Evolutionary conservation across 1,140 invertebrate genomes (phyloP).

Genomic region (Anthonomus grandis): DNA sequence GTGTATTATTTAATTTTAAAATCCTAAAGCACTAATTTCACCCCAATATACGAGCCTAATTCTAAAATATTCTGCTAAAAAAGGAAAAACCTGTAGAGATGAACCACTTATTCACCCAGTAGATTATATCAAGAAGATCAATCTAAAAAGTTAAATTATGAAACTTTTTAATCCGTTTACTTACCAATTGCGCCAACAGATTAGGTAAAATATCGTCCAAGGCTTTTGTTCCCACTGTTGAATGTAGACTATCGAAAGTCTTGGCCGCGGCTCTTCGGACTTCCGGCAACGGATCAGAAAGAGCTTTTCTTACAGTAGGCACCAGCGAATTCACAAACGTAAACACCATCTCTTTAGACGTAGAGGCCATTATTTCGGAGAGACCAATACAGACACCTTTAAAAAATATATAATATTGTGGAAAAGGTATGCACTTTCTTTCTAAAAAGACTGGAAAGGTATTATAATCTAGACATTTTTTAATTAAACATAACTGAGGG

Average conservation of each 20-base stretch:
- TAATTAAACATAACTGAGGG: no score
- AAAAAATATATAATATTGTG: no score
- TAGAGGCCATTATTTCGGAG: constrained; percentile 97
- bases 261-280: constrained; percentile 92
- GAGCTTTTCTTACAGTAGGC: constrained; percentile 92
- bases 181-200: constrained; percentile 77
- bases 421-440: no score
- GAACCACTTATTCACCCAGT: no score
- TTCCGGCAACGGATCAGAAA: constrained; percentile 90
- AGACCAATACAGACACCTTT: constrained; percentile 98
- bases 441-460: no score
- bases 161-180: constrained; percentile 13
- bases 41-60: no score
- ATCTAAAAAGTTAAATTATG: background rate
- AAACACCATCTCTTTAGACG: constrained; percentile 90
- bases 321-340: constrained; percentile 93
- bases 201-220: constrained; percentile 96
- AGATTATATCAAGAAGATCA: background rate
- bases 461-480: no score
- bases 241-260: constrained; percentile 94
- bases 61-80: no score
- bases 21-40: no score
- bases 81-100: background rate
- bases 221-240: constrained; percentile 88
- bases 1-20: no score